Percentiles rank a stretch among this genome's conserved stretches.
phyloP scores from a whole-genome alignment of 2,113 vertebrate species.

The Buteo buteo region DNA sequence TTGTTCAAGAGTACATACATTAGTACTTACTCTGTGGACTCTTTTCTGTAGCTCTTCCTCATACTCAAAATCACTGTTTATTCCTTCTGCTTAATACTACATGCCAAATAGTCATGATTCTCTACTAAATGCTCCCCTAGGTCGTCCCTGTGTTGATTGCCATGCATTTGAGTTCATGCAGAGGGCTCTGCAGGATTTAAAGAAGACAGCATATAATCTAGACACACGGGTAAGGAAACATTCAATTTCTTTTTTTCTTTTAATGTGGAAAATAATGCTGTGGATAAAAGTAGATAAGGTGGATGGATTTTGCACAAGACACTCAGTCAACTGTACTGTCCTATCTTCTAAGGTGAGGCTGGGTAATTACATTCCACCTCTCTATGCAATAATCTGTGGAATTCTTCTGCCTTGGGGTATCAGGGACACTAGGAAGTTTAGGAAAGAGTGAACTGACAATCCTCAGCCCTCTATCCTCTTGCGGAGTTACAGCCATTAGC shows the following conservation, averaged over 20 bases:
- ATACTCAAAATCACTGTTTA: neutral
- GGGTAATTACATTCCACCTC: neutral
- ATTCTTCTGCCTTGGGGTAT: neutral
- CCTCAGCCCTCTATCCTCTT: neutral
- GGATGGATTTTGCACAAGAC: neutral
- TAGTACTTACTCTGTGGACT: neutral
- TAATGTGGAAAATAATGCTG: neutral
- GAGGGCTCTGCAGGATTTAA: constrained; percentile 93
- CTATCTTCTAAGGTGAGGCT: neutral
- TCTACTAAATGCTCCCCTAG: constrained; percentile 58
- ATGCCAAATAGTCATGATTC: neutral
- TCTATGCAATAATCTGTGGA: neutral
- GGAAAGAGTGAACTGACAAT: neutral
- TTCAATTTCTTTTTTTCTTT: neutral
- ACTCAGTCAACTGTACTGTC: neutral
- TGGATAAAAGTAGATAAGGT: neutral
- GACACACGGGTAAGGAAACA: constrained; percentile 84
- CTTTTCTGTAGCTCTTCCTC: neutral
- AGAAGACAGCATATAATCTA: constrained; percentile 92
- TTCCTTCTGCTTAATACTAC: neutral
- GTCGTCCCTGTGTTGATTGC: constrained; percentile 95
- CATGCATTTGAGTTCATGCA: constrained; percentile 99
- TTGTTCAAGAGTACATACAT: neutral
- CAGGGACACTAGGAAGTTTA: neutral
- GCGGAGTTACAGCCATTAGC: neutral